Base-by-base conservation (phyloP, 2,113 vertebrate species). In the Electrona antarctica region DNA sequence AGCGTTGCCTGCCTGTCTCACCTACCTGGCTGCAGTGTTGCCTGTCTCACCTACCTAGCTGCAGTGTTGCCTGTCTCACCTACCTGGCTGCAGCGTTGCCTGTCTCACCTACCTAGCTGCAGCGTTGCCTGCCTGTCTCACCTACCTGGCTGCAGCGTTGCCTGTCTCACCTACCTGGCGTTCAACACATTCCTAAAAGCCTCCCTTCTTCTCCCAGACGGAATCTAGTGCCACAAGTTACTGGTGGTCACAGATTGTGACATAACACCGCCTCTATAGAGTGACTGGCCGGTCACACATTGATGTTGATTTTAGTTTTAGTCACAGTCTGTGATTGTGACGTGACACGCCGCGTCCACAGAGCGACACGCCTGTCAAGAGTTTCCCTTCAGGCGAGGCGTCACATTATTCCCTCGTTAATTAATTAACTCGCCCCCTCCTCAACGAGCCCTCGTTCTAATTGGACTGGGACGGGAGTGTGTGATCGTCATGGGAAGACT, bases 401-500 rank as follows among this genome's bases (percentile, higher is more conserved):
- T 33, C 13, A 29, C 8, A 11, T 12, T 69, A 49, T 68, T 60
- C 28, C 47, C 21, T 6, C 21, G 8, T 21, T 21, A 21, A 21
- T 21, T 21, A 21, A 41, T 11, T n/a, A n/a, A 55, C 67, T n/a
- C 52, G 46, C 2, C 47, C 47, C 9, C 72, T 28, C 7, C 72
- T 28, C 7, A 28, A 15, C 5, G 33, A 66, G 29, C 62, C 33
- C 9, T 7, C 13, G 15, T 66, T 74, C 63, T 74, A 72, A 78
- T 75, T 64, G 69, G 65, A 75, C 28, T 46, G 28, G 60, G 64
- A 72, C 21, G 41, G 60, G 63, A n/a, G 15, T 73, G 62, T 59
- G 11, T 58, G 12, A 63, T 63, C 65, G 67, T 60, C 52, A 64
- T 56, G 64, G 64, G 74, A 75, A 59, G 63, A 47, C 59, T 52